Evolutionary conservation across 2,888 invertebrate species (phyloP).

Genomic region (Campaea margaritaria): DNA sequence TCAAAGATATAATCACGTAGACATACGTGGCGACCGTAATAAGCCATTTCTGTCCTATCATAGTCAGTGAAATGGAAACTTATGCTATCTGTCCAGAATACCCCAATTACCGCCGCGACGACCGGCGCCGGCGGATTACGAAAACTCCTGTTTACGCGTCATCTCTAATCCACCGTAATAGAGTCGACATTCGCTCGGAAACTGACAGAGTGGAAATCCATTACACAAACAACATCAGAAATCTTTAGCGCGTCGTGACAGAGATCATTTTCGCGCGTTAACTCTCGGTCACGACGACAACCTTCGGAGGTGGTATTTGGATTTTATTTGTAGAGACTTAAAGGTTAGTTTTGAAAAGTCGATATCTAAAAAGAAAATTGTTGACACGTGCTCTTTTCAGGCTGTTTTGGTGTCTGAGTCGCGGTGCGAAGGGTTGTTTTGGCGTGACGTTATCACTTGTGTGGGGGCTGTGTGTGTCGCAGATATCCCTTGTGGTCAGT

Average conservation of each 20-base stretch:
- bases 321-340: not conserved
- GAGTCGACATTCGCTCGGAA: conserved; percentile 12
- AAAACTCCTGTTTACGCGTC: conserved; percentile 5
- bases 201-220: conserved; percentile 11
- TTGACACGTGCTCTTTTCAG: conserved; percentile 5
- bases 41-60: conserved; percentile 22
- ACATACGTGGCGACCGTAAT: conserved; percentile 21
- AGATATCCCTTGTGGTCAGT: conserved; percentile 25
- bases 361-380: conserved; percentile 10
- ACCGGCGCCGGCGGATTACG: conserved; percentile 25
- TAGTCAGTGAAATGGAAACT: conserved; percentile 31
- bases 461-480: not conserved
- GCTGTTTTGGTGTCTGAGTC: conserved; percentile 5
- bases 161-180: conserved; percentile 10
- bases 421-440: conserved; percentile 10
- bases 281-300: conserved; percentile 1
- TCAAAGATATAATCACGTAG: conserved; percentile 17
- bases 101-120: conserved; percentile 27
- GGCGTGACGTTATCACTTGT: not conserved
- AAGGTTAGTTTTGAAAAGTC: conserved; percentile 13
- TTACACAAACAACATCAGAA: conserved; percentile 31
- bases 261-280: conserved; percentile 27
- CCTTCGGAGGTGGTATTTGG: not conserved
- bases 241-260: conserved; percentile 29
- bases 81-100: conserved; percentile 30